Evolutionary conservation across 2,797 vertebrate genomes (phyloP).

Genomic region (Acrossocheilus fasciatus): DNA sequence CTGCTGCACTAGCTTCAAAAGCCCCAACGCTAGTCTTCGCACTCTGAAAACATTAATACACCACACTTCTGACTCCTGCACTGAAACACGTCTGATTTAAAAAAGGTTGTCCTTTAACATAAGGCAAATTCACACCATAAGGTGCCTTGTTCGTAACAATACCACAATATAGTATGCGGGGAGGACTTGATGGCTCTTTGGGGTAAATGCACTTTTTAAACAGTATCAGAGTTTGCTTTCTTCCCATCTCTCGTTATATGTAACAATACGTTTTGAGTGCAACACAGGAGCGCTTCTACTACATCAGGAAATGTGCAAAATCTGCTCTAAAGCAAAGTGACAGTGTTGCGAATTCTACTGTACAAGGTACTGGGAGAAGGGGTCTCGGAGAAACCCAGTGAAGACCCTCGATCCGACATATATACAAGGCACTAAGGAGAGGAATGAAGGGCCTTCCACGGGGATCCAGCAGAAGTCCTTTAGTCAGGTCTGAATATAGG

Average conservation of each 20-base stretch:
- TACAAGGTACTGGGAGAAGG: conserved; percentile 81
- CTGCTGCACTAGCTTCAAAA: conserved; percentile 68
- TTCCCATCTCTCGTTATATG: conserved; percentile 47
- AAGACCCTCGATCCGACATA: conserved; percentile 91
- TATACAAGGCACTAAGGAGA: conserved; percentile 99
- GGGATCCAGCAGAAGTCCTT: conserved; percentile 76
- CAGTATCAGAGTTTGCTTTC: conserved; percentile 72
- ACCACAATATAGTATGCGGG: conserved; percentile 65
- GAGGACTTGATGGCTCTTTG: conserved; percentile 72
- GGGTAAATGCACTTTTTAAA: conserved; percentile 84
- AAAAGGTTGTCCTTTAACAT: conserved; percentile 64
- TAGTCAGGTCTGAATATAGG: conserved; percentile 99
- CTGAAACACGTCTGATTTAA: conserved; percentile 34
- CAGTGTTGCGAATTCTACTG: conserved; percentile 86
- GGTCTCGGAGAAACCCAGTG: conserved; percentile 78
- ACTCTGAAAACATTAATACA: conserved; percentile 20
- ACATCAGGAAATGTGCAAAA: conserved; percentile 94
- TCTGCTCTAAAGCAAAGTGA: conserved; percentile 95
- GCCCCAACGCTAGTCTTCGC: background rate
- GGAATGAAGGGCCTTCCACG: conserved; percentile 88
- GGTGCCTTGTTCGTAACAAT: conserved; percentile 83
- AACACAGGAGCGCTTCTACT: conserved; percentile 83
- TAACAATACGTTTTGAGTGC: conserved; percentile 78
- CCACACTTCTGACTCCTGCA: conserved; percentile 58
- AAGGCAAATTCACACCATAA: conserved; percentile 76